These are phyloP conservation scores for Sebastiscus tertius DNA, from an alignment of 2,797 vertebrate species.

Conservation along the genomic window DNA sequence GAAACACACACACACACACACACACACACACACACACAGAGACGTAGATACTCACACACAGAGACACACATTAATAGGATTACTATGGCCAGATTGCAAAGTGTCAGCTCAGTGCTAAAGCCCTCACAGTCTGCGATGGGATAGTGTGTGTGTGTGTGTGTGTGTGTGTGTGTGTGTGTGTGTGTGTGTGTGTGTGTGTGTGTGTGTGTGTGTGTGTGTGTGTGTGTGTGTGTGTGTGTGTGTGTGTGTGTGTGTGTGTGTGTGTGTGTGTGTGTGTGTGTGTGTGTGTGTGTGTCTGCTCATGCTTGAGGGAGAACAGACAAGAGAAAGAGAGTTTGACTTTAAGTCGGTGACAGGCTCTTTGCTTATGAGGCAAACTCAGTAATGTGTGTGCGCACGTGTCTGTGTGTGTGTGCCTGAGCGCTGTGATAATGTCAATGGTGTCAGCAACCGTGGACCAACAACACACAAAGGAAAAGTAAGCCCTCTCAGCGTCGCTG, in stretches of 20 bases:
- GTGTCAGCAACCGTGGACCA: slow-evolving; percentile 63
- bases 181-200: too few relatives aligned
- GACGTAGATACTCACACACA: too few relatives aligned
- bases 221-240: not conserved
- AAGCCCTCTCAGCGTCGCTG: slow-evolving; percentile 54
- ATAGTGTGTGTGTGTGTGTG: too few relatives aligned
- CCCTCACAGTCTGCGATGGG: too few relatives aligned
- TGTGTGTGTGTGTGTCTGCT: slow-evolving; percentile 4
- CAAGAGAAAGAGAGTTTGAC: slow-evolving; percentile 50
- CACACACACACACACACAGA: not conserved
- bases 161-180: too few relatives aligned
- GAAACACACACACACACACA: slow-evolving; percentile 8
- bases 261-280: too few relatives aligned
- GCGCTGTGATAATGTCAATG: slow-evolving; percentile 63
- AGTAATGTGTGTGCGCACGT: slow-evolving; percentile 16
- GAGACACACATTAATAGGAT: too few relatives aligned
- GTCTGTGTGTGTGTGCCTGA: slow-evolving; percentile 16
- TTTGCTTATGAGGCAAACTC: slow-evolving; percentile 62
- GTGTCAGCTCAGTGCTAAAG: too few relatives aligned
- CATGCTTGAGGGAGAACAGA: slow-evolving; percentile 36
- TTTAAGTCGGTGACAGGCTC: slow-evolving; percentile 56
- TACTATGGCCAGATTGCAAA: too few relatives aligned
- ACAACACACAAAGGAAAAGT: slow-evolving; percentile 53
- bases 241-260: too few relatives aligned
- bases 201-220: too few relatives aligned